These are phyloP conservation scores for Seriola quinqueradiata DNA, from an alignment of 2,113 vertebrate species.

Conservation along the genomic window DNA sequence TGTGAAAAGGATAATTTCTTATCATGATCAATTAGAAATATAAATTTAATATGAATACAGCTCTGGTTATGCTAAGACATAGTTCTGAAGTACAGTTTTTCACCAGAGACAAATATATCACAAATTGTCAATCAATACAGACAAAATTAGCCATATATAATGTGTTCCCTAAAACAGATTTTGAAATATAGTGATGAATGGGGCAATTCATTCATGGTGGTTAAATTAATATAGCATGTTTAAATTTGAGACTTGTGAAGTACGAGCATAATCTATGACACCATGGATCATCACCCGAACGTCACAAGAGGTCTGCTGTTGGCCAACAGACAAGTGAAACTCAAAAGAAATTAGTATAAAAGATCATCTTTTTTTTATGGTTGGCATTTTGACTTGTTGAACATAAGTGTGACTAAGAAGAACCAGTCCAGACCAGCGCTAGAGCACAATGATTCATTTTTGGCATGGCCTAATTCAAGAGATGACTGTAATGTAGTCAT, in stretches of 20 bases:
- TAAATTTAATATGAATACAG: background rate
- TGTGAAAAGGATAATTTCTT: background rate
- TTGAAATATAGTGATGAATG: background rate
- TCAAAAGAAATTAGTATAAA: background rate
- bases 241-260: background rate
- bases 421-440: background rate
- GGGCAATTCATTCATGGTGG: too few species aligned
- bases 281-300: background rate
- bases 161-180: background rate
- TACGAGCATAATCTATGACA: background rate
- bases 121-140: too few species aligned
- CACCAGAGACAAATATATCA: background rate
- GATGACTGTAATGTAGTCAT: background rate
- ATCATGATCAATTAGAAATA: background rate
- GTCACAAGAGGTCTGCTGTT: background rate
- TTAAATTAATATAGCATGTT: too few species aligned
- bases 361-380: background rate
- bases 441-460: background rate
- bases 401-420: background rate
- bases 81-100: background rate
- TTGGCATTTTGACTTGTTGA: background rate
- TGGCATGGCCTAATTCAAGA: background rate
- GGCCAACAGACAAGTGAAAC: background rate
- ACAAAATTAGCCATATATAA: background rate
- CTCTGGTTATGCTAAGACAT: background rate